Evolutionary conservation across 2,113 vertebrate species (phyloP).

Genomic region (Mormyrus lacerda): DNA sequence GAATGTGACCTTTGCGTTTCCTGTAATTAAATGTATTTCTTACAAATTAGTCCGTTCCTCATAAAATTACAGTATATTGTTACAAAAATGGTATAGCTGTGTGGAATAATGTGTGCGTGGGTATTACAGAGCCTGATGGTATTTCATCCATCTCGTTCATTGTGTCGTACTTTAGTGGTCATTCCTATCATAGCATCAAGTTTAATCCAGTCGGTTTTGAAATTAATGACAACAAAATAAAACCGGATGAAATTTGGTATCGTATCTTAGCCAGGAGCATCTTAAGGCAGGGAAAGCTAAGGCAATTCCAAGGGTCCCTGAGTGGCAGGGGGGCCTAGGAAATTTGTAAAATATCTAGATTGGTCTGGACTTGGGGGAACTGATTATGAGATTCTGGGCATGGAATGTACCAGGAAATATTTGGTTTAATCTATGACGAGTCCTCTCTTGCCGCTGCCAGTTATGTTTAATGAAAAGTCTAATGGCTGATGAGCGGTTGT

Average conservation of each 20-base stretch:
- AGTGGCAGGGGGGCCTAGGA: no score
- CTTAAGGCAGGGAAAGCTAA: no score
- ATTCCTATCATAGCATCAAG: background rate
- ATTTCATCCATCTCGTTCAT: background rate
- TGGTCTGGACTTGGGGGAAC: background rate
- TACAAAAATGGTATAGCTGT: background rate
- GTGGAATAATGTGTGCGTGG: background rate
- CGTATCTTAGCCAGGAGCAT: background rate
- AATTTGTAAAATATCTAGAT: no score
- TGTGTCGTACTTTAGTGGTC: background rate
- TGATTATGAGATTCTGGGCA: background rate
- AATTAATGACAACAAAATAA: background rate
- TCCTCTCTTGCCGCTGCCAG: background rate
- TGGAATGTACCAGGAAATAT: background rate
- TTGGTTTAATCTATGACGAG: background rate
- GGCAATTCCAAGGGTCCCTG: no score
- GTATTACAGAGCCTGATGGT: background rate
- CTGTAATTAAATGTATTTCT: background rate
- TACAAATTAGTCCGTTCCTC: background rate
- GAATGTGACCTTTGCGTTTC: background rate
- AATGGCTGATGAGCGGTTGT: background rate
- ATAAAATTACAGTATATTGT: background rate
- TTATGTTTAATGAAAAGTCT: background rate
- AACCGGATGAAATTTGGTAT: background rate
- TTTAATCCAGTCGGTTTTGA: background rate